Percentiles rank a stretch among this genome's conserved stretches.
Evolutionary conservation across 2,113 vertebrate genomes (phyloP).

Genomic region (Lates calcarifer): DNA sequence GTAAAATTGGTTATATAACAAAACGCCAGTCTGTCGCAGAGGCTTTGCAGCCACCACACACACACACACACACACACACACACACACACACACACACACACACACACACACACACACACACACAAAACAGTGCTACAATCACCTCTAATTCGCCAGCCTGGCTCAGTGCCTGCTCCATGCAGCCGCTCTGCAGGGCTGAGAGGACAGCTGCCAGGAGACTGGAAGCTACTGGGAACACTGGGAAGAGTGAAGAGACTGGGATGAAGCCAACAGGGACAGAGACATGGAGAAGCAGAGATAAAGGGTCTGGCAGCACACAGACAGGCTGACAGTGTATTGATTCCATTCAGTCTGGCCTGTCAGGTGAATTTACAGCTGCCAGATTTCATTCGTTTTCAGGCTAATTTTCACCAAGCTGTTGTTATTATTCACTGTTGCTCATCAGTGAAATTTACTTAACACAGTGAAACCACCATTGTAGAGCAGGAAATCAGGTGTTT

Average conservation of each 20-base stretch:
- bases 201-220: conserved; percentile 23
- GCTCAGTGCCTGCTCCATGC: conserved; percentile 52
- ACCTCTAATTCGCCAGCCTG: conserved; percentile 67
- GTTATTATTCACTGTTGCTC: not conserved
- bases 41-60: conserved; percentile 30
- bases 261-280: conserved; percentile 7
- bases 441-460: not conserved
- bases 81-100: not conserved
- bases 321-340: not conserved
- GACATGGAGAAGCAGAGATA: not conserved
- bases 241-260: conserved; percentile 35
- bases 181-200: conserved; percentile 36
- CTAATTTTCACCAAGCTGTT: not conserved
- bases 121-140: conserved; percentile 57
- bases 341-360: not conserved
- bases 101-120: conserved; percentile 15
- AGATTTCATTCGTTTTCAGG: not conserved
- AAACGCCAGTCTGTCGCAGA: conserved; percentile 58
- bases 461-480: not conserved
- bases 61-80: not conserved
- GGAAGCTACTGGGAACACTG: conserved; percentile 45
- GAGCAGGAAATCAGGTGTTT: no score
- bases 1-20: conserved; percentile 67
- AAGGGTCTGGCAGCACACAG: not conserved
- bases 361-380: not conserved